These are phyloP conservation scores for Gymnodraco acuticeps DNA, from an alignment of 2,797 vertebrate genomes.

Conservation along the genomic window DNA sequence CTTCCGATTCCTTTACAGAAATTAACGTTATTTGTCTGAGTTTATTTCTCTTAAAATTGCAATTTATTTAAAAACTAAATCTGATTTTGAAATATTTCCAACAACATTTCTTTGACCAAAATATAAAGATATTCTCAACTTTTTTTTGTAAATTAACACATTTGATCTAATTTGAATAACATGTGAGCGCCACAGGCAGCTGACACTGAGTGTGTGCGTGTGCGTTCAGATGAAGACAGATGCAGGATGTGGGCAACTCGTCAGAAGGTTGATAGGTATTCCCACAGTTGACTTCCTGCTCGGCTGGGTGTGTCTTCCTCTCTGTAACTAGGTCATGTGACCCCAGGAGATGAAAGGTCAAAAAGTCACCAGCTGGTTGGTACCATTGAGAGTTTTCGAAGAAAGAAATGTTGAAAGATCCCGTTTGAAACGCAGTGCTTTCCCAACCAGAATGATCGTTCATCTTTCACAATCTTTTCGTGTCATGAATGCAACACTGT, in stretches of 20 bases:
- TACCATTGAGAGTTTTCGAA: conserved; percentile 1
- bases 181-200: not conserved
- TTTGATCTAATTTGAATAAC: too few species aligned
- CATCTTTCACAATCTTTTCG: conserved; percentile 14
- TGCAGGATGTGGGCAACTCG: conserved; percentile 57
- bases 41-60: too few species aligned
- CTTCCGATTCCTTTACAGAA: too few species aligned
- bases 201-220: not conserved
- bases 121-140: too few species aligned
- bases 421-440: not conserved
- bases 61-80: too few species aligned
- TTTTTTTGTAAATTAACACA: too few species aligned
- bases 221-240: conserved; percentile 16
- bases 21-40: too few species aligned
- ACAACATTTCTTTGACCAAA: too few species aligned
- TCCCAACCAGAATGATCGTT: not conserved
- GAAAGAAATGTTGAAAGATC: conserved; percentile 12
- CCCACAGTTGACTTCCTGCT: conserved; percentile 67
- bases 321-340: conserved; percentile 51
- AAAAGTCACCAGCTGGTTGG: conserved; percentile 56
- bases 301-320: conserved; percentile 75
- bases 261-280: conserved; percentile 58
- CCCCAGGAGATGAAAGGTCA: conserved; percentile 50
- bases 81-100: too few species aligned
- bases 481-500: not conserved